Conservation (phyloP, 2,113 vertebrate genomes). For the Neodontobutis hainanensis region DNA sequence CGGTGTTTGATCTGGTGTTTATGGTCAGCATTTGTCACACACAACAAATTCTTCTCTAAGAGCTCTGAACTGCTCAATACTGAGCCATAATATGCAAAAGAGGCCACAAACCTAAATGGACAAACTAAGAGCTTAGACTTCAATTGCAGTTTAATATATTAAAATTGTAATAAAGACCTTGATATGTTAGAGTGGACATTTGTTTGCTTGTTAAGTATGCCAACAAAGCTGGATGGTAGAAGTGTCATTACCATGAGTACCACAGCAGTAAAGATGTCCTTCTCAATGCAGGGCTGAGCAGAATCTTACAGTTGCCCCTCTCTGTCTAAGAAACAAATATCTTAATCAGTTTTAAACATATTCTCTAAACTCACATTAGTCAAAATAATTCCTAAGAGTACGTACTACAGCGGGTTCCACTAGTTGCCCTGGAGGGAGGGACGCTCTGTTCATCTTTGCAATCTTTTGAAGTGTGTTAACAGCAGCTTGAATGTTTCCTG, state of each 20-base stretch:
- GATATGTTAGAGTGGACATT: too few relatives aligned
- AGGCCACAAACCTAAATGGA: conserved; percentile 88
- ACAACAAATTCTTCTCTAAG: conserved; percentile 87
- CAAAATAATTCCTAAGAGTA: background rate
- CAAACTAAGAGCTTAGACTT: background rate
- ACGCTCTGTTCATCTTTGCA: conserved; percentile 80
- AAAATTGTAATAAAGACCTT: background rate
- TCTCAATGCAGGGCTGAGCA: conserved; percentile 81
- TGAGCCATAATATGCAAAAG: conserved; percentile 90
- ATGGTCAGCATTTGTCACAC: conserved; percentile 50
- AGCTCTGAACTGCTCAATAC: conserved; percentile 91
- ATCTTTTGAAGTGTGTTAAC: conserved; percentile 82
- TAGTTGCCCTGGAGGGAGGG: conserved; percentile 84
- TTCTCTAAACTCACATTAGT: background rate
- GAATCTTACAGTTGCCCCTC: conserved; percentile 84
- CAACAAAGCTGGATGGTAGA: background rate
- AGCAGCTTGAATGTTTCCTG: conserved; percentile 80
- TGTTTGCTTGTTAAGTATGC: background rate
- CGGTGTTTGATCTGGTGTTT: conserved; percentile 52
- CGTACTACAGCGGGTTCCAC: conserved; percentile 78
- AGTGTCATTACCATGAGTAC: conserved; percentile 87
- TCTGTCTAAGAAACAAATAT: conserved; percentile 73
- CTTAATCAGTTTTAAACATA: background rate
- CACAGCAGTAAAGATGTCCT: conserved; percentile 90
- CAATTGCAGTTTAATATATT: background rate